Evolutionary conservation across 2,797 vertebrate species (phyloP), one percentile per base, ranked within the genome.

Genomic region (Acanthurus tractus): DNA sequence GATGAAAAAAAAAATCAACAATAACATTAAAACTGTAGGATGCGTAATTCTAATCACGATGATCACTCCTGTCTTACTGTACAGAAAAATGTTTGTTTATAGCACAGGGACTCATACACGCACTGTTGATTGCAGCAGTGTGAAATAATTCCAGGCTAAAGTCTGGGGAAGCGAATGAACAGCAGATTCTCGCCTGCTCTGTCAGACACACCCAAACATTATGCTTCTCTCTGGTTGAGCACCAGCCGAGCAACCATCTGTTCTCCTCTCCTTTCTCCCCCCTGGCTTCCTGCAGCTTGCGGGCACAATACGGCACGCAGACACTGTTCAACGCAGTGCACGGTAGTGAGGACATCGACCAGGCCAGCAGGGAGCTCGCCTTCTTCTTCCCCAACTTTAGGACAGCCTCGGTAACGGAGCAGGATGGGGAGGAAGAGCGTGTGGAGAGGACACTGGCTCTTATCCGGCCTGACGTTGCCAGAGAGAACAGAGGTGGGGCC

Each of bases 371-470:
- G 91, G 97, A 97, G 79, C 94, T 97, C 59, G 95, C 95, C 62
- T 93, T 96, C 88, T 95, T 97, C 92, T 97, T 98, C 88, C 96
- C 96, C 74, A 92, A 88, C 86, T 96, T 96, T 80, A 93, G 93
- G 88, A 90, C 75, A 52, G 78, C 81, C 67, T 86, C 88, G 2
- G 76, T 53, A 45, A 80, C 76, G 18, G 86, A 87, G 84, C 92
- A 87, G 85, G 86, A 90, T 59, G 90, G 88, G 84, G 83, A 92
- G 90, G 90, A 87, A 88, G 90, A 91, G 79, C 89, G 65, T 83
- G 90, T 90, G 77, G 95, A 95, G 93, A 94, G 93, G 92, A 96
- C 95, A 57, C 93, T 96, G 89, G 95, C 95, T 67, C 92, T 96
- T 42, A 95, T 95, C 91, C 94, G 93, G 78, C 94, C 95, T 25